Evolutionary conservation across 2,113 vertebrate species (phyloP), one percentile per base, ranked within the genome.

Genomic region (Nematolebias whitei): DNA sequence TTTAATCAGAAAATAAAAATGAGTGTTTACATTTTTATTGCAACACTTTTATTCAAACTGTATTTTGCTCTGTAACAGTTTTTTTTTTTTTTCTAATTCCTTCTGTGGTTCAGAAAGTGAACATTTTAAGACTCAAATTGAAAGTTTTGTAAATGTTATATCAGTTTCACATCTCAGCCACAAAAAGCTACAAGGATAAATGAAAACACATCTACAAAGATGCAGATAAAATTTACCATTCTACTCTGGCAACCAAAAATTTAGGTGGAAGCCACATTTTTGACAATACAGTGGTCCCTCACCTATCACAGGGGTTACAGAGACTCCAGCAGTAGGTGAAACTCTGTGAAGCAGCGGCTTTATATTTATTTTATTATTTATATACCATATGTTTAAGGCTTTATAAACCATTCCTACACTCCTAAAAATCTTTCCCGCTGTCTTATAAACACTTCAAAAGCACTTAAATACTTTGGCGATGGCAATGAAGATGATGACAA

Each of bases 1-100:
- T 85, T 84, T 78, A 89, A 87, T 88, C 80, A 78, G 49, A 61
- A 63, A n/a, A 45, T 18, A 18, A 39, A 76, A 85, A 85, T 74
- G 71, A 83, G 74, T 68, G 78, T 84, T 90, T 85, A 89, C 89
- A 78, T 52, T 83, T 88, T 90, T 71, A 91, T 87, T 19, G 68
- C 63, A 89, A 86, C 76, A 35, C 74, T 87, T 86, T 85, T 82
- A 86, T 82, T 90, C 56, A 84, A 84, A 88, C 86, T 70, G 44
- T 79, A 82, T 88, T 89, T 84, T 85, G 79, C 73, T 82, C 70
- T 57, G 59, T 89, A 88, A 89, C 83, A 81, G 79, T 86, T 90
- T 87, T n/a, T n/a, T n/a, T n/a, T n/a, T n/a, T n/a, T n/a, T n/a
- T 88, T 20, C 71, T 78, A 87, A 86, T 82, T 84, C 66, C 51